These are phyloP conservation scores for Hypothenemus hampei DNA, from an alignment of 1,140 invertebrate genomes.

Conservation along the genomic window DNA sequence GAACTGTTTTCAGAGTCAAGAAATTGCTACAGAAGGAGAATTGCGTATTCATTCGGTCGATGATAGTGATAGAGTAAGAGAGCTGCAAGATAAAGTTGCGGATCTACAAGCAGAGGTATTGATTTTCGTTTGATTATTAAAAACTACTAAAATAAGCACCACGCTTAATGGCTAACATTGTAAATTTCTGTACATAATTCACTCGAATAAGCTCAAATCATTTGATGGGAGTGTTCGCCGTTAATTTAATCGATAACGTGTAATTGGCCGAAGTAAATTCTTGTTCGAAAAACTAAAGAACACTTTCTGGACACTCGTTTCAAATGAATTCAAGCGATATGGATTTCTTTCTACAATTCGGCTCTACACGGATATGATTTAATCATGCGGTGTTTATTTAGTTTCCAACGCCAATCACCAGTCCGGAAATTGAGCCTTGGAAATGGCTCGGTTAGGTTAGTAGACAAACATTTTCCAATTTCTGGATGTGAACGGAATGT, in stretches of 20 bases:
- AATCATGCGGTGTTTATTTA: slow-evolving; percentile 50
- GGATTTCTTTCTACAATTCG: neutral
- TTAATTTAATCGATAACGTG: too few species aligned
- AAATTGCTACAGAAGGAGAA: slow-evolving; percentile 84
- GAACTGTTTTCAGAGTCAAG: slow-evolving; percentile 69
- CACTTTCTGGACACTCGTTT: neutral
- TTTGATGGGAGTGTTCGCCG: slow-evolving; percentile 13
- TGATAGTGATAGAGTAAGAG: slow-evolving; percentile 77
- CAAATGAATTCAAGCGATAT: slow-evolving; percentile 12
- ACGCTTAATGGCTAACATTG: neutral
- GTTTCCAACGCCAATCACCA: slow-evolving; percentile 77
- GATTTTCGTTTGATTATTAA: neutral
- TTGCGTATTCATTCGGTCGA: slow-evolving; percentile 69
- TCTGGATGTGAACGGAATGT: neutral
- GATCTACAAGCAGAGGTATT: slow-evolving; percentile 87
- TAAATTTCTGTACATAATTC: slow-evolving; percentile 6
- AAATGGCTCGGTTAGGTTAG: slow-evolving; percentile 77
- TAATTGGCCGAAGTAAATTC: slow-evolving; percentile 2
- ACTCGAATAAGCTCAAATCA: neutral
- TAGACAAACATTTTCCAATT: neutral
- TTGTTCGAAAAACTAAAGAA: neutral
- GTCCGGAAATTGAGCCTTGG: slow-evolving; percentile 78
- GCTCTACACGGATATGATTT: slow-evolving; percentile 36
- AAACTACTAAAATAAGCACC: slow-evolving; percentile 6
- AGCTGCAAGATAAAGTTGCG: slow-evolving; percentile 84